Conservation (phyloP, 2,797 vertebrate species). For the Phataginus tetradactyla region DNA sequence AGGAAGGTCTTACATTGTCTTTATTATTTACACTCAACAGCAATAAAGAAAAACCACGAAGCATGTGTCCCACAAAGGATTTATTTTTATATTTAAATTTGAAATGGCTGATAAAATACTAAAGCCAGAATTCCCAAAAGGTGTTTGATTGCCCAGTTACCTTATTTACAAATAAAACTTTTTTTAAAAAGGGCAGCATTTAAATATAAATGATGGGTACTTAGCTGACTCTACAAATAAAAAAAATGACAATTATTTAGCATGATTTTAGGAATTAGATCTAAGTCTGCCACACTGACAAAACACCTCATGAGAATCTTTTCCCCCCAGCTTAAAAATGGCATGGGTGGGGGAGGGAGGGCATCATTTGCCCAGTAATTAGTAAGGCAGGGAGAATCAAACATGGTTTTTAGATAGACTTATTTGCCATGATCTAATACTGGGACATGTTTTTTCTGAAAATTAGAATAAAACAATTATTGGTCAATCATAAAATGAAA, state of each 20-base stretch:
- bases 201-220: conserved; percentile 79
- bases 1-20: conserved; percentile 74
- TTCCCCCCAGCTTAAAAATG: conserved; percentile 38
- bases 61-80: conserved; percentile 76
- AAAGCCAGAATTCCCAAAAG: conserved; percentile 79
- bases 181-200: conserved; percentile 51
- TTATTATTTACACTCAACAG: conserved; percentile 85
- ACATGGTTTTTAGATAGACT: conserved; percentile 69
- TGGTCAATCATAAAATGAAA: conserved; percentile 11
- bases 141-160: conserved; percentile 79
- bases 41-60: conserved; percentile 75
- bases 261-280: conserved; percentile 40
- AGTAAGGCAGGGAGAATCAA: conserved; percentile 70
- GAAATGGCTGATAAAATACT: conserved; percentile 80
- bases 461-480: conserved; percentile 71
- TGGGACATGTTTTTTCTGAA: conserved; percentile 63
- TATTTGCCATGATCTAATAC: conserved; percentile 57
- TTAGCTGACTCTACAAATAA: conserved; percentile 75
- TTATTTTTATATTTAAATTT: conserved; percentile 81
- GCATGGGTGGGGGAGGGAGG: too few species aligned
- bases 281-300: conserved; percentile 11
- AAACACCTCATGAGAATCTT: conserved; percentile 34
- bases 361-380: conserved; percentile 18
- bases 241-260: conserved; percentile 76
- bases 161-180: conserved; percentile 84